Conservation (phyloP, 2,888 invertebrate genomes). For the Yponomeuta cagnagella region DNA sequence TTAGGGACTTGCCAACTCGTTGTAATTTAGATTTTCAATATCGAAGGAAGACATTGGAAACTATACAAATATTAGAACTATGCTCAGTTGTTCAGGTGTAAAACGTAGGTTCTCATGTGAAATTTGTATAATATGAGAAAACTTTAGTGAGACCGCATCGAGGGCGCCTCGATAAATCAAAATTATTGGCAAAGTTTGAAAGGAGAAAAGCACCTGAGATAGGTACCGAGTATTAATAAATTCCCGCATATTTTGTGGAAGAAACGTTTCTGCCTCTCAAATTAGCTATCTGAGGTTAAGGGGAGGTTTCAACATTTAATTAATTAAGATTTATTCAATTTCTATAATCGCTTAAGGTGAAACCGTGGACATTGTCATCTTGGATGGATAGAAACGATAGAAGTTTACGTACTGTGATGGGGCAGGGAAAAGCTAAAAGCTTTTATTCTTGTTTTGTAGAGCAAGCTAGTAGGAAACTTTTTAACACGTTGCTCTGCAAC, state of each 20-base stretch:
- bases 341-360: no score
- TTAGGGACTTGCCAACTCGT: not conserved
- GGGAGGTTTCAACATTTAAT: not conserved
- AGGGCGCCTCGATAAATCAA: conserved; percentile 52
- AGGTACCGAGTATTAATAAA: conserved; percentile 34
- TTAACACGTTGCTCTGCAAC: no score
- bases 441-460: no score
- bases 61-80: no score
- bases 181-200: conserved; percentile 55
- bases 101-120: conserved; percentile 24
- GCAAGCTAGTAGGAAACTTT: no score
- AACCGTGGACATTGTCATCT: no score
- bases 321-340: no score
- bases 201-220: conserved; percentile 47
- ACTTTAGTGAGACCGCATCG: conserved; percentile 46
- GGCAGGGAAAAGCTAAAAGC: no score
- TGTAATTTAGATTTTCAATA: not conserved
- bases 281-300: not conserved
- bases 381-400: no score
- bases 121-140: conserved; percentile 46
- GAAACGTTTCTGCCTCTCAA: conserved; percentile 8
- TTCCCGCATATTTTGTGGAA: conserved; percentile 36
- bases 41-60: not conserved
- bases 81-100: no score
- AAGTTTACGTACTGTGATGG: no score